A percentile compares a stretch with the other conserved stretches of the same genome.
Conservation (phyloP, 2,888 invertebrate genomes). For the Ferrisia virgata region DNA sequence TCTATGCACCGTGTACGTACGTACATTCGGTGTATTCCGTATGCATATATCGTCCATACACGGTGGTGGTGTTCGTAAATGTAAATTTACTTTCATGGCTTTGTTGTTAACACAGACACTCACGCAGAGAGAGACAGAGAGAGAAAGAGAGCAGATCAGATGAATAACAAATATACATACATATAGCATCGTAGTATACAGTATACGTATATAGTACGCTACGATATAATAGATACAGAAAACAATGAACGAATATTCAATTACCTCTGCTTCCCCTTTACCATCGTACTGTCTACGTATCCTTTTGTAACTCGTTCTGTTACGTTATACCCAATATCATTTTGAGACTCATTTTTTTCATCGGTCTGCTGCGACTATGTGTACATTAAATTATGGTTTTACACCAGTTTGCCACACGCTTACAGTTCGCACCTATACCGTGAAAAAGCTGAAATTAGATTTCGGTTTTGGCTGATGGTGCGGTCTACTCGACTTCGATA, state of each 20-base stretch:
- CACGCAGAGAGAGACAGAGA: neutral
- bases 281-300: neutral
- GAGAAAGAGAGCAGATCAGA: neutral
- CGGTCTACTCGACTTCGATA: neutral
- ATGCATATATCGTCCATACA: conserved; percentile 13
- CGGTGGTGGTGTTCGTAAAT: conserved; percentile 40
- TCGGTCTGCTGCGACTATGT: too few species aligned
- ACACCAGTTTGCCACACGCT: neutral
- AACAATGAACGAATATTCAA: conserved; percentile 43
- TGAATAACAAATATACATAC: conserved; percentile 41
- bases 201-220: too few species aligned
- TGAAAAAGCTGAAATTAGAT: conserved; percentile 13
- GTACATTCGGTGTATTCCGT: neutral
- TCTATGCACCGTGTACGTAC: neutral
- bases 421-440: neutral
- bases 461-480: neutral
- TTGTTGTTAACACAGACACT: conserved; percentile 37
- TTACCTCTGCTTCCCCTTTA: neutral
- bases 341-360: neutral
- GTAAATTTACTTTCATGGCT: conserved; percentile 42
- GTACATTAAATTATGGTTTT: neutral
- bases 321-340: neutral
- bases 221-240: conserved; percentile 40
- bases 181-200: too few species aligned
- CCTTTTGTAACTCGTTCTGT: neutral